A percentile compares a stretch with the other conserved stretches of the same genome.
Evolutionary conservation across 2,113 vertebrate species (phyloP).

Genomic region (Urocitellus parryii): DNA sequence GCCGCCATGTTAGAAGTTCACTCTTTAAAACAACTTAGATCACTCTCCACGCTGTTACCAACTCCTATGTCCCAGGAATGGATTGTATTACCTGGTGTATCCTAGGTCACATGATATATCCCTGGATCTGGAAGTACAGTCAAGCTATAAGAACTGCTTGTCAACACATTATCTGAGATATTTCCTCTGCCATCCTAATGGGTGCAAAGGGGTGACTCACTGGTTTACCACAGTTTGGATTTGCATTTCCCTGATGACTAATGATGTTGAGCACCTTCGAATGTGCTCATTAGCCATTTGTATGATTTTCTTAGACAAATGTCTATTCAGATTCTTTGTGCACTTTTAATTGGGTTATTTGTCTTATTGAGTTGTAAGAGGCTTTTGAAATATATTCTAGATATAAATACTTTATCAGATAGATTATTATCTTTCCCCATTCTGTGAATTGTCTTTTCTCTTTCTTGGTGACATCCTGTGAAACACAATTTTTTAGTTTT

Average conservation of each 20-base stretch:
- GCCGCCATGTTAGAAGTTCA: neutral
- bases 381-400: neutral
- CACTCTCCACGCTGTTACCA: neutral
- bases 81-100: neutral
- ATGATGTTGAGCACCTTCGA: neutral
- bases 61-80: neutral
- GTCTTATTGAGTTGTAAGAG: neutral
- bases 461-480: neutral
- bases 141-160: neutral
- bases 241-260: neutral
- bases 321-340: neutral
- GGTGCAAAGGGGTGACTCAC: neutral
- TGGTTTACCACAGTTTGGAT: neutral
- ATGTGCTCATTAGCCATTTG: neutral
- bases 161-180: neutral
- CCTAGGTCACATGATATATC: neutral
- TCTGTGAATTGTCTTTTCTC: neutral
- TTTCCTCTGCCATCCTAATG: neutral
- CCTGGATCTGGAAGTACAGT: neutral
- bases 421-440: neutral
- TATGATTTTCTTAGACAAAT: neutral
- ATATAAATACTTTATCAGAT: neutral
- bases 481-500: neutral
- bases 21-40: neutral
- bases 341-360: slow-evolving; percentile 11